Base-by-base conservation (phyloP, 2,797 vertebrate species). In the Chloroceryle amazona region DNA sequence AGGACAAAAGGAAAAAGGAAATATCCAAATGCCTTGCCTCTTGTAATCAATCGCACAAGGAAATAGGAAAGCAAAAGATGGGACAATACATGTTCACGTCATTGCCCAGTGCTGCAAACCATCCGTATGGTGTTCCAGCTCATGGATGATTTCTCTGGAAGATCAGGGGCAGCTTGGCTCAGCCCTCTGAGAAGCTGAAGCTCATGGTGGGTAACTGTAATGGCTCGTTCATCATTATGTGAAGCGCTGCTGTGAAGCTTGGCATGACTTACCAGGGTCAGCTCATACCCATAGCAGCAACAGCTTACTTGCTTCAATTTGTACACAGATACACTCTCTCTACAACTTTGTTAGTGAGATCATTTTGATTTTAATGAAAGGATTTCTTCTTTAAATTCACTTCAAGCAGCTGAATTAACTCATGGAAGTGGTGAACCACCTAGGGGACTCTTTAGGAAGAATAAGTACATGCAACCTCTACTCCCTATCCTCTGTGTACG, bases 371-470 rank as follows among this genome's bases (percentile, higher is more conserved):
- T 85, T 90, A 83, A 91, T 65, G 20, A 96, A 80, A 41, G 26
- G n/a, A 75, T 78, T 96, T 91, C 3, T 93, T 83, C 81, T 94
- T 86, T 57, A 31, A 58, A 72, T 94, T 82, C 18, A 10, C 42
- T 78, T 96, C 78, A 95, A 86, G 76, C 85, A 92, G 68, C 47
- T 96, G 94, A 95, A 90, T 96, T 95, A 92, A 97, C 95, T 94
- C 89, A 95, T 71, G 35, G 62, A 93, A 95, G 62, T 4, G 2
- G 52, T 89, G 94, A 96, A 92, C 44, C 76, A 95, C 67, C 81
- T 25, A 92, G 82, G 85, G 89, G 86, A 86, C 63, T 86, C 60
- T 88, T 83, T 47, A 93, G 58, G 83, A 94, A 74, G 37, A 81
- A 22, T 74, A 93, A 41, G 22, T 28, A 46, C 11, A 54, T 46